phyloP scores from a whole-genome alignment of 2,888 invertebrate species.

The Nephrotoma guestfalica region DNA sequence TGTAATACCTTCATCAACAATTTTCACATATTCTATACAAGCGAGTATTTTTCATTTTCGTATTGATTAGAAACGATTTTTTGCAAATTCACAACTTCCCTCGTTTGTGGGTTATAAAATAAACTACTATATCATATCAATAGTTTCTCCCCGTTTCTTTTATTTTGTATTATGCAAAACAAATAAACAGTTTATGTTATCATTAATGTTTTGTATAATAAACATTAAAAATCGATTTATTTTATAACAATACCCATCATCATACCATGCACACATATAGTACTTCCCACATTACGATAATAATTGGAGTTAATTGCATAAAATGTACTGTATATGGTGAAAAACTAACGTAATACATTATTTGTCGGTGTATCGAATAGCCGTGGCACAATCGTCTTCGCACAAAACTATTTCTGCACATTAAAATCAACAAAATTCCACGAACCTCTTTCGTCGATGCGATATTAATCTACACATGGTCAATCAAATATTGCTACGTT shows the following conservation, averaged over 20 bases:
- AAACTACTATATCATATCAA: neutral
- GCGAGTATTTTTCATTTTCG: neutral
- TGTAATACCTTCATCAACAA: neutral
- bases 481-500: neutral
- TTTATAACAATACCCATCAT: neutral
- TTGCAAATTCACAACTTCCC: neutral
- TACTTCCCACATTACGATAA: neutral
- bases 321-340: neutral
- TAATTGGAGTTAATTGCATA: neutral
- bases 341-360: neutral
- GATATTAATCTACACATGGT: neutral
- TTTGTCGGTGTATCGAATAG: neutral
- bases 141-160: neutral
- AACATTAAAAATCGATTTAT: neutral
- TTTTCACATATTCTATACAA: neutral
- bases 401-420: neutral
- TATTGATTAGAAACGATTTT: neutral
- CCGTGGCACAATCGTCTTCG: neutral
- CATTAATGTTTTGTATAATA: neutral
- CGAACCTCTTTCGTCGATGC: neutral
- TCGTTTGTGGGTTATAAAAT: neutral
- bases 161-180: neutral
- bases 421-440: neutral
- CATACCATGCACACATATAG: neutral
- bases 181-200: neutral